These are phyloP conservation scores for Papilio polyxenes DNA, from an alignment of 1,140 invertebrate genomes.

Conservation along the genomic window DNA sequence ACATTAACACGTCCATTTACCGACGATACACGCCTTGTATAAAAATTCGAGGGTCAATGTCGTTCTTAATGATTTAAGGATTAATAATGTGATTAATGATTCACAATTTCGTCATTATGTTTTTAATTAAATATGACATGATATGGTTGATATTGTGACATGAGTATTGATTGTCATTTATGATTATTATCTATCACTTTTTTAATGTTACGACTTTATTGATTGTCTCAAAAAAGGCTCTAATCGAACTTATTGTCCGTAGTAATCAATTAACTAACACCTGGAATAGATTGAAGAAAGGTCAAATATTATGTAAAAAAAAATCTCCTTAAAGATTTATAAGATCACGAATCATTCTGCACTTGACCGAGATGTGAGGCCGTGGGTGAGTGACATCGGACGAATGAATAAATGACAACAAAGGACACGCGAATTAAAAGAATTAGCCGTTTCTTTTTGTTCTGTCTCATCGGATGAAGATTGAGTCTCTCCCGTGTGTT, in stretches of 20 bases:
- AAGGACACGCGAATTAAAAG: constrained; percentile 27
- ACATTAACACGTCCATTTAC: constrained; percentile 6
- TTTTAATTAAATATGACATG: background rate
- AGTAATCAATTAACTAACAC: background rate
- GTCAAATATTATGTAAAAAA: constrained; percentile 3
- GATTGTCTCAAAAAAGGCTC: too few species aligned
- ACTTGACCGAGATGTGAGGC: constrained; percentile 49
- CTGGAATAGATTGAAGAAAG: background rate
- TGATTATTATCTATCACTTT: too few species aligned
- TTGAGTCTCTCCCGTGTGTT: background rate
- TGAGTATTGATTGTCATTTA: background rate
- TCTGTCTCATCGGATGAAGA: background rate
- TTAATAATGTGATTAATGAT: constrained; percentile 1
- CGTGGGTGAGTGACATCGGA: constrained; percentile 47
- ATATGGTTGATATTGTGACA: background rate
- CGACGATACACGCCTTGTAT: constrained; percentile 8
- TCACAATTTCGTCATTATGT: background rate
- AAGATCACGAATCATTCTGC: constrained; percentile 19
- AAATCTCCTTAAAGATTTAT: background rate
- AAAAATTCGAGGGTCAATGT: constrained; percentile 32
- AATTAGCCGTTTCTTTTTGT: constrained; percentile 28
- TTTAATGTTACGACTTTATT: too few species aligned
- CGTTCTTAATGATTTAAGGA: constrained; percentile 28
- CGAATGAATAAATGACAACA: constrained; percentile 36
- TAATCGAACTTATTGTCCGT: background rate